Percentiles rank a stretch among this genome's conserved stretches.
phyloP scores from a whole-genome alignment of 2,113 vertebrate species.

The Rattus norvegicus region GRCr8 NC_086020.1:70885001-70885500 shows the following conservation, averaged over 20 bases:
- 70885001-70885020: not conserved
- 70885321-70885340: not conserved
- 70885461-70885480: not conserved
- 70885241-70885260: rapidly evolving
- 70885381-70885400: not conserved
- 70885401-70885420: not conserved
- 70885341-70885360: not conserved
- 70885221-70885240: not conserved
- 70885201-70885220: not conserved
- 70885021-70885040: not conserved
- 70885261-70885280: not conserved
- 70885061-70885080: not conserved
- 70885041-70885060: rapidly evolving
- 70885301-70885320: not conserved
- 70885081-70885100: not conserved
- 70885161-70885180: not conserved
- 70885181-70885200: not conserved
- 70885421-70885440: rapidly evolving
- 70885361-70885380: not conserved
- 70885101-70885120: not conserved
- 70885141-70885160: not conserved
- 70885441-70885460: not conserved
- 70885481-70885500: not conserved
- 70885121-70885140: not conserved
- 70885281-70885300: not conserved